Evolutionary conservation across 2,797 vertebrate species (phyloP), one percentile per base, ranked within the genome.

Genomic region (Gymnopithys bicolor): DNA sequence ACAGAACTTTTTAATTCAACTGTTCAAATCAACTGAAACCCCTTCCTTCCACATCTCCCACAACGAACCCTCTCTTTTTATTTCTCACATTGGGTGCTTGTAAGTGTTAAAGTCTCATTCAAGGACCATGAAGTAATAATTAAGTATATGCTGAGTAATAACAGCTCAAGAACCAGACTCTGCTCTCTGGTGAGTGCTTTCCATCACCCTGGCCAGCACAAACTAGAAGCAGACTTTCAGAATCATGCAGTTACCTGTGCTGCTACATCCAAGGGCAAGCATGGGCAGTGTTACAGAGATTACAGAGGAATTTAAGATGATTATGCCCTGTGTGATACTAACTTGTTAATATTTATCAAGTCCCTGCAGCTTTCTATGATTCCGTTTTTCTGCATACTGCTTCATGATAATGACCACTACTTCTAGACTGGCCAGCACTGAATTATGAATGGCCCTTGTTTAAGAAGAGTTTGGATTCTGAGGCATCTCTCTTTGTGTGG

Each of bases 261-360:
- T 3, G 2, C 28, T 70, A n/a, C 60, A 77, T 35, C 33, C 84
- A 83, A 93, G 53, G 81, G 33, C 45, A 82, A 55, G 16, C 52
- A 69, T 22, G 35, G 68, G 22, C n/a, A 45, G 39, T 23, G 37
- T 60, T 92, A 85, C 27, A 75, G 64, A 85, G 53, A 66, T 68
- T 71, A 84, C 2, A 64, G 32, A 67, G 63, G 30, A 2, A 8
- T 35, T 33, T 32, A 55, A 41, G 48, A 46, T 86, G 41, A 91
- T 78, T 93, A 74, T 28, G 12, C 27, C 27, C 70, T 16, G 5
- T 32, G 35, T 74, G 51, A 74, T 35, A 58, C n/a, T 43, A 43
- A 59, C 32, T 73, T 91, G 52, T 91, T 94, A 86, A 90, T 90
- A 88, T 88, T 94, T 91, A 90, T 76, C 87, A 88, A 88, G 67